Evolutionary conservation across 1,140 invertebrate genomes (phyloP).

Genomic region (Danaus melanippus): DNA sequence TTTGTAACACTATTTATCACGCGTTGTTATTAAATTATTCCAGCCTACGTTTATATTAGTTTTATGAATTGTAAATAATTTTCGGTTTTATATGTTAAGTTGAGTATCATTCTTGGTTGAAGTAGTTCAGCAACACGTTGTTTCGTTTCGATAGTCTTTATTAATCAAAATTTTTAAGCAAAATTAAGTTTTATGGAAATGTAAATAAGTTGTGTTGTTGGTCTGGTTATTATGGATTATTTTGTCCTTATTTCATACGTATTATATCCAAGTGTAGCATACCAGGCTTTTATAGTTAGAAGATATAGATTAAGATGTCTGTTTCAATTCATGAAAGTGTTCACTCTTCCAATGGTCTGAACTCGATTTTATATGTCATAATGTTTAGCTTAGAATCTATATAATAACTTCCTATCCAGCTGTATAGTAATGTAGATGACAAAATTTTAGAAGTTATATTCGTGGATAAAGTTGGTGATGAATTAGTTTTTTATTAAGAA

Average conservation of each 20-base stretch:
- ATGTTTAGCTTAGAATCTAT: constrained; percentile 4
- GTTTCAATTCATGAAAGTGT: constrained; percentile 34
- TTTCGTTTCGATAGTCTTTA: neutral
- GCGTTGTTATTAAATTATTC: constrained; percentile 14
- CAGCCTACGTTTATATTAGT: neutral
- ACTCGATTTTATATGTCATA: constrained; percentile 5
- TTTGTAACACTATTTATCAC: constrained; percentile 16
- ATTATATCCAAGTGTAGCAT: neutral
- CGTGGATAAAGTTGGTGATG: no score
- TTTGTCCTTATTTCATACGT: neutral
- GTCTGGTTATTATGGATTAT: neutral
- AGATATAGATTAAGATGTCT: constrained; percentile 8
- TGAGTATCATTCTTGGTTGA: neutral
- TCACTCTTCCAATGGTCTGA: constrained; percentile 19
- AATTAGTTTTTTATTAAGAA: no score
- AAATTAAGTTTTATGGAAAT: no score
- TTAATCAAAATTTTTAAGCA: no score
- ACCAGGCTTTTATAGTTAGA: constrained; percentile 1
- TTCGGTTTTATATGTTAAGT: constrained; percentile 9
- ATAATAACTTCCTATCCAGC: constrained; percentile 7
- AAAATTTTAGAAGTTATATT: neutral
- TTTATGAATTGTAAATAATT: constrained; percentile 16
- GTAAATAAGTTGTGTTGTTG: no score
- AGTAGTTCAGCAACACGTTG: neutral
- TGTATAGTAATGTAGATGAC: constrained; percentile 5